Conservation (phyloP, 1,140 invertebrate genomes). For the Drosophila eugracilis region DNA sequence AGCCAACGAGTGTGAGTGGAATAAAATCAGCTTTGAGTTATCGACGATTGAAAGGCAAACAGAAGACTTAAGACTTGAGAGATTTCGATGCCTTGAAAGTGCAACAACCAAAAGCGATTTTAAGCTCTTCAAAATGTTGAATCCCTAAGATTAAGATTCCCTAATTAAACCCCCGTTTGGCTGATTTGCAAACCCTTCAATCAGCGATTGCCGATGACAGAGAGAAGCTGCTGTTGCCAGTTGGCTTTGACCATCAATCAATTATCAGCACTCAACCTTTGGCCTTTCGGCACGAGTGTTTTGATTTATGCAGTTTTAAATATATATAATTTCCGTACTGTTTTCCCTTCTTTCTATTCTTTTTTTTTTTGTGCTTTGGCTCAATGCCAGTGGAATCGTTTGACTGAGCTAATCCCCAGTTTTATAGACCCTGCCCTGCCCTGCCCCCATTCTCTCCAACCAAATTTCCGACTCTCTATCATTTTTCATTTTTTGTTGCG, state of each 20-base stretch:
- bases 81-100: background rate
- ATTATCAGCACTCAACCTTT: constrained; percentile 31
- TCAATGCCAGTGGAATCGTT: constrained; percentile 39
- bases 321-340: constrained; percentile 11
- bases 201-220: background rate
- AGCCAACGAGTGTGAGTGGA: background rate
- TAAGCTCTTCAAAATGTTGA: too few relatives aligned
- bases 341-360: background rate
- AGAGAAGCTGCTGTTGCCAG: constrained; percentile 20
- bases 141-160: too few relatives aligned
- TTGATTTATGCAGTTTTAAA: constrained; percentile 79
- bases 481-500: constrained; percentile 40
- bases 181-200: background rate
- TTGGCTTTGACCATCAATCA: constrained; percentile 35
- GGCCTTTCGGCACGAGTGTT: constrained; percentile 33
- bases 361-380: constrained; percentile 19
- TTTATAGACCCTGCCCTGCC: constrained; percentile 7
- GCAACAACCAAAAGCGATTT: too few relatives aligned
- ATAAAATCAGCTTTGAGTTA: constrained; percentile 7
- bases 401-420: constrained; percentile 38
- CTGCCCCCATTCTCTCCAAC: background rate
- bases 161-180: constrained; percentile 1
- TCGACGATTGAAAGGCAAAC: constrained; percentile 6
- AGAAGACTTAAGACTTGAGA: background rate
- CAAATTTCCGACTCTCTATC: constrained; percentile 20